Evolutionary conservation across 2,797 vertebrate genomes (phyloP), one percentile per base, ranked within the genome.

Genomic region (Leptoclinus maculatus): DNA sequence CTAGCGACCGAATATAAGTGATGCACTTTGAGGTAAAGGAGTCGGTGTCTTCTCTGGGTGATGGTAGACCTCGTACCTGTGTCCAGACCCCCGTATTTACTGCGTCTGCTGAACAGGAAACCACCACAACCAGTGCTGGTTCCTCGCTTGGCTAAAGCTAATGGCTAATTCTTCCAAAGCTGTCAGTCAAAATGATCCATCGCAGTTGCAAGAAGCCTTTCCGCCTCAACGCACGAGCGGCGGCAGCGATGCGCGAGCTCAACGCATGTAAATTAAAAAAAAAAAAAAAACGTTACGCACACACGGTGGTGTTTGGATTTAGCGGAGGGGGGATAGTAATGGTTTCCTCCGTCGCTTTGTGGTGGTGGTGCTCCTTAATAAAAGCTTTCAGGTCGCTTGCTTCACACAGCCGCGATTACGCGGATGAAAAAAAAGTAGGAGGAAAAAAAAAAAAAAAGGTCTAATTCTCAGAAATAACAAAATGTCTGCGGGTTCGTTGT

Each of bases 131-230:
- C 32, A 54, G 51, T 19, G 57, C 73, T 62, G 74, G 58, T 23
- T 74, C 63, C 54, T 83, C 80, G 13, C 71, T 34, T 21, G 77
- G 86, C 87, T 91, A 90, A 43, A 82, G 88, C 87, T 86, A 86
- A 34, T 34, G 7, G 91, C 88, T 89, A 83, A 87, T 86, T 85
- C 90, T 83, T 81, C 85, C 84, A 39, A 82, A 76, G 87, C 84
- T 86, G 91, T 92, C 93, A 91, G 85, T 92, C 93, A 88, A 86
- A 88, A 92, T 87, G 90, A 93, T 91, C 92, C 91, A 92, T 92
- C 84, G 89, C 83, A 27, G 83, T 60, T 45, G 71, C 69, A 21
- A 34, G 32, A 79, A 78, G 23, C 80, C 78, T 79, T 34, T 86
- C 87, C 80, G 78, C 74, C 66, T 41, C 10, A 67, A 74, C 83